phyloP scores from a whole-genome alignment of 1,140 invertebrate genomes.

The Bombus ignitus region DNA sequence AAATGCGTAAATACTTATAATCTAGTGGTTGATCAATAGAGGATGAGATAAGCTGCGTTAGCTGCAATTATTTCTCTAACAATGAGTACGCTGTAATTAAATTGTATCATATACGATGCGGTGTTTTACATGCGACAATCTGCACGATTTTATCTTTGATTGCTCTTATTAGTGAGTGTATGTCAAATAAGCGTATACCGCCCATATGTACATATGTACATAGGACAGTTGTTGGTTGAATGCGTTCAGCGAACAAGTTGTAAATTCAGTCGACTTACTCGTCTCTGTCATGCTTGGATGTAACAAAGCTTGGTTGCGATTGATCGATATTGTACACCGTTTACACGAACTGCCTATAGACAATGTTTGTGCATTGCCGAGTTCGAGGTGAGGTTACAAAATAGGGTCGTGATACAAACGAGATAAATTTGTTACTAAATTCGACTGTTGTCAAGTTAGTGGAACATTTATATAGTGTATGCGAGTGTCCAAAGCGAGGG shows the following conservation, averaged over 20 bases:
- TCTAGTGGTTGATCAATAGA: too few species aligned
- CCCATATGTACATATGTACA: background rate
- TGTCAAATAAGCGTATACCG: background rate
- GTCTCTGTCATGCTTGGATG: background rate
- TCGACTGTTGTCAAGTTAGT: background rate
- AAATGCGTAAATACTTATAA: too few species aligned
- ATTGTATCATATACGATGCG: background rate
- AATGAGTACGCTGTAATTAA: background rate
- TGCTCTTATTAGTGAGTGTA: background rate
- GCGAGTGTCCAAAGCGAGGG: background rate
- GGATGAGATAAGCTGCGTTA: too few species aligned
- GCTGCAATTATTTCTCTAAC: background rate
- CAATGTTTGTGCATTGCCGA: background rate
- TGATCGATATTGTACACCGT: conserved; percentile 1
- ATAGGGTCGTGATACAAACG: background rate
- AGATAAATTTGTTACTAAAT: background rate
- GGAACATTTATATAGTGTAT: background rate
- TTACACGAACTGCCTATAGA: background rate
- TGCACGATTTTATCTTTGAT: background rate
- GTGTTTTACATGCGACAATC: background rate
- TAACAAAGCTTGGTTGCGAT: background rate
- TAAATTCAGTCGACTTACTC: background rate
- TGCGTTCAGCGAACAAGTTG: background rate
- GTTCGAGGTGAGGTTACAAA: background rate
- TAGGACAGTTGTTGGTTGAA: background rate